Evolutionary conservation across 2,888 invertebrate genomes (phyloP).

Genomic region (Stenichneumon culpator): DNA sequence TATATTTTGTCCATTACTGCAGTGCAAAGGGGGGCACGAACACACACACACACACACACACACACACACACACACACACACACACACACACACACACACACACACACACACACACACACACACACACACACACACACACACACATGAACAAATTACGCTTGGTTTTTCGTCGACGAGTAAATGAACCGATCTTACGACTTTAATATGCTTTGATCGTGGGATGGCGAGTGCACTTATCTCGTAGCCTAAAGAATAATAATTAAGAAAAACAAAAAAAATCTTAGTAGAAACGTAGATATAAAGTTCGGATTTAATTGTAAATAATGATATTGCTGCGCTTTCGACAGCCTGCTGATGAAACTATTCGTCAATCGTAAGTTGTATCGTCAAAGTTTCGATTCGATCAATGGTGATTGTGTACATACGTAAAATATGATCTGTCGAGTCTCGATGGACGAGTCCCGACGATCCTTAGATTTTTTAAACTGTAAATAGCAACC

Average conservation of each 20-base stretch:
- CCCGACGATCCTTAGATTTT: constrained; percentile 38
- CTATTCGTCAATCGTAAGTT: constrained; percentile 33
- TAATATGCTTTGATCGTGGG: constrained; percentile 16
- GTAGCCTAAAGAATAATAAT: constrained; percentile 37
- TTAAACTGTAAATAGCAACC: constrained; percentile 55
- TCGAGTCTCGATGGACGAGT: constrained; percentile 7
- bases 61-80: not conserved
- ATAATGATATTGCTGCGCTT: constrained; percentile 18
- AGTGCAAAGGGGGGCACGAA: not conserved
- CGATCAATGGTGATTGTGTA: constrained; percentile 31
- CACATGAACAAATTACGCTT: constrained; percentile 44
- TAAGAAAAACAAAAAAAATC: constrained; percentile 13
- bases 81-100: no score
- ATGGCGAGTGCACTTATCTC: constrained; percentile 32
- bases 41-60: not conserved
- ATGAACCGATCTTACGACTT: constrained; percentile 3
- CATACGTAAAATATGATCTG: constrained; percentile 23
- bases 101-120: not conserved
- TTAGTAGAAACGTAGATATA: constrained; percentile 14
- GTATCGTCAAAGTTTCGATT: constrained; percentile 21
- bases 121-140: not conserved
- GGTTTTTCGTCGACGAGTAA: constrained; percentile 30
- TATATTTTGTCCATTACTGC: constrained; percentile 15
- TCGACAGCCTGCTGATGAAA: constrained; percentile 12
- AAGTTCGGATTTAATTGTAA: constrained; percentile 35